Percentiles rank a stretch among this genome's conserved stretches.
Evolutionary conservation across 2,113 vertebrate species (phyloP).

Genomic region (Passer montanus): DNA sequence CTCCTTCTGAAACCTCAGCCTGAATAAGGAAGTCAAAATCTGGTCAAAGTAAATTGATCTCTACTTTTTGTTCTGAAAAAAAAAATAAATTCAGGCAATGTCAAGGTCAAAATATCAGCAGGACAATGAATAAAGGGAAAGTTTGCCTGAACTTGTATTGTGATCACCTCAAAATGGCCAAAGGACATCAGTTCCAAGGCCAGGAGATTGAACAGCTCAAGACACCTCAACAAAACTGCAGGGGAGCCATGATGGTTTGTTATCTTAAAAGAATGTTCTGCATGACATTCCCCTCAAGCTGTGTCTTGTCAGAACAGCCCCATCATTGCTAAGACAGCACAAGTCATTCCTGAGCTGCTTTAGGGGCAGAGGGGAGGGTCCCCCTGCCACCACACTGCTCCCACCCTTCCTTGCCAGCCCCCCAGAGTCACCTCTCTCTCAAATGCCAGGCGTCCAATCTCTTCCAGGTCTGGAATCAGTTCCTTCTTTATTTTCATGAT

Average conservation of each 20-base stretch:
- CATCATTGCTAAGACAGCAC: not conserved
- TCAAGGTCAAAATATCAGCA: not conserved
- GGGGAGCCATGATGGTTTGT: not conserved
- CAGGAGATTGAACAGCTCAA: not conserved
- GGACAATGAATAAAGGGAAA: not conserved
- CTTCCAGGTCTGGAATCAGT: slow-evolving; percentile 30
- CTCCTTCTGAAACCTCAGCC: not conserved
- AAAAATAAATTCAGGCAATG: not conserved
- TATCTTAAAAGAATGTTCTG: not conserved
- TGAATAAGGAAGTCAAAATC: not conserved
- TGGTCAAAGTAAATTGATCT: not conserved
- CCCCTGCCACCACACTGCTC: not conserved
- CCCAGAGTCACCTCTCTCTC: slow-evolving; percentile 67
- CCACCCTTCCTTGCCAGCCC: not conserved
- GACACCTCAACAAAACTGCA: not conserved
- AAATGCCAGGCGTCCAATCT: slow-evolving; percentile 54
- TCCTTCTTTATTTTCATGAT: slow-evolving; percentile 68
- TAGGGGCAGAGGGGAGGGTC: not conserved
- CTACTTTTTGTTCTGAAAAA: not conserved
- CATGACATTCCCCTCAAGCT: not conserved
- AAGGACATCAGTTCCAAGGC: not conserved
- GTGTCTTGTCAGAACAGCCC: not conserved
- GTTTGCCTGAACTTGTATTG: not conserved
- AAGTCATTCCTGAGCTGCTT: not conserved
- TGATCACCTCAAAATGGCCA: not conserved